Evolutionary conservation across 2,113 vertebrate genomes (phyloP).

Genomic region (Epinephelus moara): DNA sequence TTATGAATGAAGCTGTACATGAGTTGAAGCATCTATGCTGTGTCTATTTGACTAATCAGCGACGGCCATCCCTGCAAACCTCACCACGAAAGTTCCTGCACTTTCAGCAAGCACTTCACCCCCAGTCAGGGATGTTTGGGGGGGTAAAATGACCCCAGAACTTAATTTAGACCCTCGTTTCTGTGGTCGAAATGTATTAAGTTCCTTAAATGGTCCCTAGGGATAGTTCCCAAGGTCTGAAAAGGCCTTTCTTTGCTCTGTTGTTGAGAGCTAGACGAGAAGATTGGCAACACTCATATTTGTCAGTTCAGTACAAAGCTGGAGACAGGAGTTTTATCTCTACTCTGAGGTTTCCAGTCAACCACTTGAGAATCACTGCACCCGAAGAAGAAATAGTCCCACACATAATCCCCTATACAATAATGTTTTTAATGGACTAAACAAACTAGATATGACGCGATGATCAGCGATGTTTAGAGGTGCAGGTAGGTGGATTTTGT

Average conservation of each 20-base stretch:
- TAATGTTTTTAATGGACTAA: neutral
- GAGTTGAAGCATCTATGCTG: neutral
- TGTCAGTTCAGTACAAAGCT: neutral
- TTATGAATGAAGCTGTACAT: neutral
- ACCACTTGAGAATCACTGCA: neutral
- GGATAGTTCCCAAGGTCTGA: neutral
- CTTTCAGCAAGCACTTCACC: no score
- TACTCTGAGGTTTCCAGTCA: neutral
- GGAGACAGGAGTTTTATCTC: neutral
- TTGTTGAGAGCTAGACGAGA: neutral
- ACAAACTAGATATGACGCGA: neutral
- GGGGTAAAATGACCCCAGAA: no score
- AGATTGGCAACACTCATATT: neutral
- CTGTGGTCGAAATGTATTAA: neutral
- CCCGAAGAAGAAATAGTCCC: neutral
- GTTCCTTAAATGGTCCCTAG: neutral
- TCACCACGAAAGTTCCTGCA: neutral
- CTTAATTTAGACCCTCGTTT: no score
- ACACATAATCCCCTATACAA: neutral
- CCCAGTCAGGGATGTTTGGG: no score
- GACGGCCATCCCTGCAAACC: neutral
- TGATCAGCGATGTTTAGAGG: neutral
- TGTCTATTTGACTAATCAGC: neutral
- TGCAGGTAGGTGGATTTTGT: no score
- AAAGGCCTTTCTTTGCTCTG: neutral